A percentile compares a stretch with the other conserved stretches of the same genome.
These are phyloP conservation scores for Hemibagrus guttatus DNA, from an alignment of 2,797 vertebrate species.

Conservation along the genomic window DNA sequence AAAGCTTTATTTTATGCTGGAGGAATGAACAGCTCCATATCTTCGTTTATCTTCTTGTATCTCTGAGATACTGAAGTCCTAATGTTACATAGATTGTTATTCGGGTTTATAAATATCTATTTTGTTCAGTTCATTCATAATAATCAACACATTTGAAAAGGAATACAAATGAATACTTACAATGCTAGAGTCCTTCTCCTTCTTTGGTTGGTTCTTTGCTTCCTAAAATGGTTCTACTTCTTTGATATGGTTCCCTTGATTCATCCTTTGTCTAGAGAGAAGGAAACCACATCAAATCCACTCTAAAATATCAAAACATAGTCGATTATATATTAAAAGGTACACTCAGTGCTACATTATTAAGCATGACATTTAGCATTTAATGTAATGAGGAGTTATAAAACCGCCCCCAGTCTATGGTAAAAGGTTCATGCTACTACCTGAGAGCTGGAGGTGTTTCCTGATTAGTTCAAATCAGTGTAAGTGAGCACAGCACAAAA, in stretches of 20 bases:
- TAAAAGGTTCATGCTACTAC: neutral
- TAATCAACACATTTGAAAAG: too few relatives aligned
- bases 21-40: too few relatives aligned
- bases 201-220: too few relatives aligned
- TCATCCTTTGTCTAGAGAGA: neutral
- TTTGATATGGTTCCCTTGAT: neutral
- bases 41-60: too few relatives aligned
- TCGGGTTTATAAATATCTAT: too few relatives aligned
- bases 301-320: neutral
- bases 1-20: too few relatives aligned
- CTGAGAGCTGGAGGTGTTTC: neutral
- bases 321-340: neutral
- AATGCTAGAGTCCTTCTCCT: too few relatives aligned
- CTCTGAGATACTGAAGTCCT: too few relatives aligned
- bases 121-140: too few relatives aligned
- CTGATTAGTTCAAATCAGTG: conserved; percentile 11
- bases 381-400: neutral
- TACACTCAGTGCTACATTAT: neutral
- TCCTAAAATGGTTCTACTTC: neutral
- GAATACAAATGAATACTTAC: too few relatives aligned
- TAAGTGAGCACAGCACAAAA: neutral
- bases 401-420: neutral
- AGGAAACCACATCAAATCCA: neutral
- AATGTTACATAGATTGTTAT: too few relatives aligned
- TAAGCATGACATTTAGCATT: neutral